phyloP scores from a whole-genome alignment of 2,113 vertebrate genomes.

The Leucosticte australis region DNA sequence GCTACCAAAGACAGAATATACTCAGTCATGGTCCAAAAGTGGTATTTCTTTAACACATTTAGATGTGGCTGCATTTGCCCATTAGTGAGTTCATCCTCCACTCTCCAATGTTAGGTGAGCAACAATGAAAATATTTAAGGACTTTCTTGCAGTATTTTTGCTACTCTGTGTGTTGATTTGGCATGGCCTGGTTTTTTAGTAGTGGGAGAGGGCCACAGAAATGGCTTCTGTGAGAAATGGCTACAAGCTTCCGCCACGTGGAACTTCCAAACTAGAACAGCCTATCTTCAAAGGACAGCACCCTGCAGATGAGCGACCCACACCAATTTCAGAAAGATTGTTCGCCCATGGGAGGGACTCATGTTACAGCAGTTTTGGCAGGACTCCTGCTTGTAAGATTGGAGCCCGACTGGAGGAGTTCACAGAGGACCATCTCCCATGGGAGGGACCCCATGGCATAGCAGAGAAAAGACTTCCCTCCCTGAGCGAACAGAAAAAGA shows the following conservation, averaged over 20 bases:
- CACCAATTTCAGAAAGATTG: not conserved
- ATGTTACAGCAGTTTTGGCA: not conserved
- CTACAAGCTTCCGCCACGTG: not conserved
- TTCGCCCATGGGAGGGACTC: not conserved
- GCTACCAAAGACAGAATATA: not conserved
- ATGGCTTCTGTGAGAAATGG: not conserved
- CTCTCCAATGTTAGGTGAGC: not conserved
- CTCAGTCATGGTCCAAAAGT: not conserved
- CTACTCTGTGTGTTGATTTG: not conserved
- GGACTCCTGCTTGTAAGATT: not conserved
- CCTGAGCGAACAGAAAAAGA: not conserved
- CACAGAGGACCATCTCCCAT: not conserved
- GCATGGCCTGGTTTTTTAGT: not conserved
- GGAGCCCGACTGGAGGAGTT: not conserved
- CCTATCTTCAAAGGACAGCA: not conserved
- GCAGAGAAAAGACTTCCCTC: not conserved
- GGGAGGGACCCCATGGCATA: not conserved
- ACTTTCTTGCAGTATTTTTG: not conserved
- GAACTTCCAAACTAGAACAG: not conserved
- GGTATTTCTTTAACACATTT: not conserved
- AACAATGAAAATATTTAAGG: not conserved
- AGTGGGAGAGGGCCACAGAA: not conserved
- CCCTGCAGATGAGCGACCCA: not conserved
- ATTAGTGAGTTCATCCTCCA: not conserved
- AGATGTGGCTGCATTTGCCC: not conserved